These are phyloP conservation scores for Enteromius anoplus DNA, from an alignment of 2,797 vertebrate genomes.

Conservation along the genomic window DNA sequence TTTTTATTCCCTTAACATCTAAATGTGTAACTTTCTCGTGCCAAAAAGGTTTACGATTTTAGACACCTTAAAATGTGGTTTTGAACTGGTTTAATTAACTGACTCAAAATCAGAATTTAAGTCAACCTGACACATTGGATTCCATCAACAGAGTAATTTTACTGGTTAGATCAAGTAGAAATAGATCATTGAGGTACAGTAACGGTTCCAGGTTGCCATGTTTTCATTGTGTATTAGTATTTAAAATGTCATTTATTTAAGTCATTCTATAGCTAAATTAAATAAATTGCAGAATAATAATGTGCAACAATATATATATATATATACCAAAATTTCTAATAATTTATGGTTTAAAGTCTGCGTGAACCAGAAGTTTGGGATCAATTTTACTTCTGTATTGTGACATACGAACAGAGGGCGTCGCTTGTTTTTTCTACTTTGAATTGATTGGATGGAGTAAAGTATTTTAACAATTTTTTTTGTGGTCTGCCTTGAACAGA, in stretches of 20 bases:
- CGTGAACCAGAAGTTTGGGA: too few relatives aligned
- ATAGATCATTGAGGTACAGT: neutral
- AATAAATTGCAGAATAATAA: neutral
- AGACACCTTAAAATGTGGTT: neutral
- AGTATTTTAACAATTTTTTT: too few relatives aligned
- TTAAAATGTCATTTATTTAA: neutral
- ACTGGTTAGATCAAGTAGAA: neutral
- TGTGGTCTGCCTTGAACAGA: too few relatives aligned
- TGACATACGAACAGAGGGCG: too few relatives aligned
- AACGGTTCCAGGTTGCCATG: neutral
- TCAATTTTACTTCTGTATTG: too few relatives aligned
- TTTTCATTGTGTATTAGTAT: neutral
- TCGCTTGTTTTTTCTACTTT: too few relatives aligned
- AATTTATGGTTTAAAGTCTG: neutral
- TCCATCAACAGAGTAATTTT: neutral
- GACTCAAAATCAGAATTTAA: neutral
- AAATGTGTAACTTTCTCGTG: slow-evolving; percentile 4
- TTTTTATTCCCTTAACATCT: slow-evolving; percentile 57
- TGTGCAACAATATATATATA: neutral
- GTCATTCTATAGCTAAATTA: neutral
- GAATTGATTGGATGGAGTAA: too few relatives aligned
- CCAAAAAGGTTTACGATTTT: neutral
- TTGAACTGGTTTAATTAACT: neutral
- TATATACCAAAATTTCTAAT: neutral
- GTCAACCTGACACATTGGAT: neutral